phyloP scores from a whole-genome alignment of 92 coral and sea anemone species.

The Phymanthus crucifer region DNA sequence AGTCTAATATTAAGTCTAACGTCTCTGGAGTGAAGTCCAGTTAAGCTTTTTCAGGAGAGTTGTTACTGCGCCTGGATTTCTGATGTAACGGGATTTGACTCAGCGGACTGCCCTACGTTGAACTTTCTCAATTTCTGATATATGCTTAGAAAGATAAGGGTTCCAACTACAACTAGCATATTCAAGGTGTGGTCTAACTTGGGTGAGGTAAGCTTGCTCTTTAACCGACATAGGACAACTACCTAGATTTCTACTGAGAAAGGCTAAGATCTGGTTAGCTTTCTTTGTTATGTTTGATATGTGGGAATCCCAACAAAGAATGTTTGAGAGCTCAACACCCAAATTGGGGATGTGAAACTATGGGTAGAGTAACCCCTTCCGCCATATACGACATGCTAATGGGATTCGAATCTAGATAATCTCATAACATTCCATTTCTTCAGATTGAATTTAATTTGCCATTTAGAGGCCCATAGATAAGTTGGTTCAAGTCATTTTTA shows the following conservation, averaged over 20 bases:
- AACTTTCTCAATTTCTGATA: not conserved
- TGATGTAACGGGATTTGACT: not conserved
- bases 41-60: not conserved
- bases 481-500: no score
- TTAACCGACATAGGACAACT: constrained; percentile 3
- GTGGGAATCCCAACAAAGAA: constrained; percentile 15
- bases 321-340: constrained; percentile 9
- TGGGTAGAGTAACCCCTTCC: not conserved
- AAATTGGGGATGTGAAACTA: constrained; percentile 2
- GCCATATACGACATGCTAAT: no score
- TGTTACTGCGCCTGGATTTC: not conserved
- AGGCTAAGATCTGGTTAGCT: constrained; percentile 11
- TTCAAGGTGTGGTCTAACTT: not conserved
- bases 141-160: not conserved
- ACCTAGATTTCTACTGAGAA: constrained; percentile 19
- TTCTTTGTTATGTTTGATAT: constrained; percentile 11
- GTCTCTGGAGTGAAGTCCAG: no score
- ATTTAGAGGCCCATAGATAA: no score
- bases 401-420: no score
- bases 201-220: not conserved
- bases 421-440: no score
- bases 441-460: no score
- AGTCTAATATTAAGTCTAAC: no score
- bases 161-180: not conserved
- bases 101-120: not conserved